Base-by-base conservation (phyloP, 2,797 vertebrate genomes). In the Tympanoctomys barrerae region DNA sequence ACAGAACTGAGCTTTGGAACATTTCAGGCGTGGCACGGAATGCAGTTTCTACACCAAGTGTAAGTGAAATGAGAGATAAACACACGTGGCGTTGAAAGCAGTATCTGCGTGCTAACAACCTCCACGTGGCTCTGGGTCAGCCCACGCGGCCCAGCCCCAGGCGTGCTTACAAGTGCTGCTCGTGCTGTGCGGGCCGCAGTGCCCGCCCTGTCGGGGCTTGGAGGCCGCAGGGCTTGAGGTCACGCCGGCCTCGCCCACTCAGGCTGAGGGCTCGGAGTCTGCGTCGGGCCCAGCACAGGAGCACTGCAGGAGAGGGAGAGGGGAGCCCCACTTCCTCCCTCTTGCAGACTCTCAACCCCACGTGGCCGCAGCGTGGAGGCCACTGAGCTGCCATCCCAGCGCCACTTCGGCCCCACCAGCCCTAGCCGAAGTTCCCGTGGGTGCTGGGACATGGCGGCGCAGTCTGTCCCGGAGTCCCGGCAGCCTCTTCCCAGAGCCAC, bases 41-140 rank as follows among this genome's bases (percentile, higher is more conserved):
- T 98, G 97, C 98, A 96, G 93, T 98, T 98, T 96, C 96, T 98
- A 61, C 84, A 97, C 80, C 89, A 97, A 46, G 22, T 98, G 98
- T 98, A 97, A 98, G 98, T 98, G 70, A 73, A 42, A 42, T 26
- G 39, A 54, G 79, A 91, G 24, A 71, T 59, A n/a, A 66, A 78
- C 46, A n/a, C 12, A 28, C 91, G 59, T 87, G 71, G 80, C 10
- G 42, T n/a, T 10, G 22, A 54, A 78, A 11, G 7, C 21, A 7
- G 5, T 52, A 12, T 36, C 5, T 31, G 39, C 14, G 7, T 71
- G 22, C 73, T 71, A 54, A 80, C 84, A 54, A 83, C 84, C 10
- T 57, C 33, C 14, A 28, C 9, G 75, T 8, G 31, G 46, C 70
- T 75, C 49, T 66, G n/a, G 10, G 22, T 66, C 87, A n/a, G 14